Conservation (phyloP, 2,888 invertebrate genomes). For the Cheilosia impressa region DNA sequence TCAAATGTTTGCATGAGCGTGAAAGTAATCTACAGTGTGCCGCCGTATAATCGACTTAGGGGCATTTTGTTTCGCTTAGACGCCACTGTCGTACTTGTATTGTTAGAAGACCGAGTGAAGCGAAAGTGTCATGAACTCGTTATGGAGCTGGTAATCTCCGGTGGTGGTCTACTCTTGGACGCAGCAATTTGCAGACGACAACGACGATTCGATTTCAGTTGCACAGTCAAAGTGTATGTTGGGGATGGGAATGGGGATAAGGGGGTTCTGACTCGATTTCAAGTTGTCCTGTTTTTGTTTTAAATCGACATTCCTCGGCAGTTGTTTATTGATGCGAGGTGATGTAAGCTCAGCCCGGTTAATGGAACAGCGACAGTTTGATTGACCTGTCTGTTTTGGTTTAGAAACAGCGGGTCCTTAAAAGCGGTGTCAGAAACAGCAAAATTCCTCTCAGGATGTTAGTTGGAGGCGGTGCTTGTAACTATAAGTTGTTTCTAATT, state of each 20-base stretch:
- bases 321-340: slow-evolving; percentile 9
- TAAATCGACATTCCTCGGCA: not conserved
- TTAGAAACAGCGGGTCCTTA: not conserved
- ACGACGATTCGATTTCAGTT: slow-evolving; percentile 54
- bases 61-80: slow-evolving; percentile 57
- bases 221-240: not conserved
- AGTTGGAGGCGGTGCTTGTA: too few relatives aligned
- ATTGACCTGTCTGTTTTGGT: not conserved
- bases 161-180: slow-evolving; percentile 2
- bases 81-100: slow-evolving; percentile 26
- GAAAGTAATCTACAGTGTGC: slow-evolving; percentile 70
- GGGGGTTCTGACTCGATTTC: not conserved
- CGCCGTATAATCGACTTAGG: slow-evolving; percentile 64
- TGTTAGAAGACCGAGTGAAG: not conserved
- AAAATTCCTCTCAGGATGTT: too few relatives aligned
- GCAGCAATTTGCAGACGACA: slow-evolving; percentile 41
- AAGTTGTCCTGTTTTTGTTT: slow-evolving; percentile 4
- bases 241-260: too few relatives aligned
- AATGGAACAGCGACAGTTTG: not conserved
- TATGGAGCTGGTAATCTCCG: slow-evolving; percentile 28
- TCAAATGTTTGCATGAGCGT: slow-evolving; percentile 71
- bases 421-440: not conserved
- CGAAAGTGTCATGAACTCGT: slow-evolving; percentile 41
- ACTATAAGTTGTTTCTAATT: too few relatives aligned
- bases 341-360: slow-evolving; percentile 17